Evolutionary conservation across 2,113 vertebrate genomes (phyloP).

Genomic region (Gobiocypris rarus): DNA sequence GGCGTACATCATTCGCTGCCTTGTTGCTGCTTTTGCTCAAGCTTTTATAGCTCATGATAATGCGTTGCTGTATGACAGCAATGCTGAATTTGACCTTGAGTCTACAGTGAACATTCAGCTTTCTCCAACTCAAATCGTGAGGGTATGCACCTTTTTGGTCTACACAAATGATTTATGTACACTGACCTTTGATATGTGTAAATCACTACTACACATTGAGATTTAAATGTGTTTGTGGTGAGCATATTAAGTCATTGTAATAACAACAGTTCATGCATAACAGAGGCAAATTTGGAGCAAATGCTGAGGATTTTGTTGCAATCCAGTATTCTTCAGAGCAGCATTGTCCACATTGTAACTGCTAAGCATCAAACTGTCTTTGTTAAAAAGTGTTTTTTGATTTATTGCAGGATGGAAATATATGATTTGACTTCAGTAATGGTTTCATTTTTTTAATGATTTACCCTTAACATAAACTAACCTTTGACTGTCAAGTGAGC

Average conservation of each 20-base stretch:
- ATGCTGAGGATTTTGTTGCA: not conserved
- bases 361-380: not conserved
- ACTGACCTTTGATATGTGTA: conserved; percentile 9
- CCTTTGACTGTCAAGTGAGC: conserved; percentile 59
- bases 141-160: not conserved
- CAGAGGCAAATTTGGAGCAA: not conserved
- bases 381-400: not conserved
- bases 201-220: not conserved
- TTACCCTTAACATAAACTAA: conserved; percentile 62
- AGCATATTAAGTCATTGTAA: not conserved
- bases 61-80: conserved; percentile 24
- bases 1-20: conserved; percentile 10
- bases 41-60: not conserved
- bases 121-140: not conserved
- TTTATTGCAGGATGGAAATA: conserved; percentile 12
- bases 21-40: conserved; percentile 28
- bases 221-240: not conserved
- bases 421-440: not conserved
- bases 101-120: not conserved
- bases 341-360: not conserved
- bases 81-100: conserved; percentile 39
- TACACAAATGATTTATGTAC: not conserved
- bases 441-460: conserved; percentile 3
- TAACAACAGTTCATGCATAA: no score
- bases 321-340: no score